Evolutionary conservation across 2,113 vertebrate genomes (phyloP), one percentile per base, ranked within the genome.

Genomic region (Anser cygnoides): DNA sequence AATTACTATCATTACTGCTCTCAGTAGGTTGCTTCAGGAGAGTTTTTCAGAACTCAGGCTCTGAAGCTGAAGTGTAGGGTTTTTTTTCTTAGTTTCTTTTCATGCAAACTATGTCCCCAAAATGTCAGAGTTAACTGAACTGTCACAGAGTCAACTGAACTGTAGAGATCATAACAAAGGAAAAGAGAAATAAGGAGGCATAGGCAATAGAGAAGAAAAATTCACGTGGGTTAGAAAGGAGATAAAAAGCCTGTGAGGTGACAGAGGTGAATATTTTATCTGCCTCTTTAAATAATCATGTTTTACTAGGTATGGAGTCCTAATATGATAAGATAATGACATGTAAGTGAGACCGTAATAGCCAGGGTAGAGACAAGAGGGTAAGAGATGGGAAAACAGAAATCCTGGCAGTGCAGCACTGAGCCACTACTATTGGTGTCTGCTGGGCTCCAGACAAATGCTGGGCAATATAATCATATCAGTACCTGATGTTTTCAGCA

Each of bases 71-170:
- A 92, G 28, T 33, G 13, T 19, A 65, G 23, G 10, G 23, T 11
- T 87, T 87, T 86, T 44, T 86, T 96, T 87, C 90, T 73, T 37
- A 90, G 57, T 55, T 94, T 77, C 63, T 93, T 93, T 93, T 94
- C 83, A 94, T 94, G 88, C 80, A 95, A 94, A 92, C 68, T 68
- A 25, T 54, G 80, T 58, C 92, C 95, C 62, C 76, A 96, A 96
- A 95, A 89, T 13, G 75, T 93, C 93, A 96, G 79, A 93, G 90
- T 75, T 87, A 93, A 88, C 88, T 82, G 87, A 95, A 93, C 62
- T 89, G 76, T 88, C 93, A 91, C 52, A 41, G 57, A 96, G 65
- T 72, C 76, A 93, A 52, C 65, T 16, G 62, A 92, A 79, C 83
- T 89, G 68, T 10, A 81, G 76, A 84, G 33, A 84, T 68, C 26